Evolutionary conservation across 2,113 vertebrate species (phyloP), one percentile per base, ranked within the genome.

Genomic region (Lota lota): DNA sequence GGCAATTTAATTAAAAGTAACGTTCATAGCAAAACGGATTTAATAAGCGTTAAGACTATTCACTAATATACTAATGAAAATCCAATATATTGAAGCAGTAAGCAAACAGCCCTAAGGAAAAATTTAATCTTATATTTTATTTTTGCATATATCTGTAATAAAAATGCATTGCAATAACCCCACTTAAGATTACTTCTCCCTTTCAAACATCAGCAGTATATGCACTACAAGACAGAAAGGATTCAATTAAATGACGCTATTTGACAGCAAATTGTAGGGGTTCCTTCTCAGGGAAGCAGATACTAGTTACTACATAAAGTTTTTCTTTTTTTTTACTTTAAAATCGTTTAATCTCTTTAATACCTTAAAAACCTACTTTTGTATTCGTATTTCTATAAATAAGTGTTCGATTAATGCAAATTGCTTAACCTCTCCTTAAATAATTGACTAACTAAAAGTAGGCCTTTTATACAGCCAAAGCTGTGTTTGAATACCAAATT

Each of bases 1-100:
- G 86, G 85, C 85, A 70, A 69, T 82, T 80, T 62, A 83, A 81
- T 76, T 56, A 70, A 66, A 77, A 65, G 19, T 72, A 56, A 22
- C 54, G 57, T 68, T 75, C 24, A 77, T 14, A 12, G 10, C 69
- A 82, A 65, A 78, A 60, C 47, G 24, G 33, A 68, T 71, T 65
- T 3, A 78, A 59, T 67, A 19, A 77, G 36, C 67, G 15, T 61
- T 60, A 8, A 60, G 28, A 69, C 78, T 33, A 33, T 33, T 33
- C 28, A 33, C 28, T 53, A 69, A 65, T 68, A 64, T 40, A 78
- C 74, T 36, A 0, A 59, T 22, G 17, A 75, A 69, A 75, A 64
- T 51, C 67, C 33, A 73, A 16, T 24, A 24, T 78, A 60, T 78
- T 61, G 3, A 77, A 79, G 62, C 70, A 7, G 8, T 56, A 82